Base-by-base conservation (phyloP, 2,888 invertebrate species). In the Mesoligia furuncula region DNA sequence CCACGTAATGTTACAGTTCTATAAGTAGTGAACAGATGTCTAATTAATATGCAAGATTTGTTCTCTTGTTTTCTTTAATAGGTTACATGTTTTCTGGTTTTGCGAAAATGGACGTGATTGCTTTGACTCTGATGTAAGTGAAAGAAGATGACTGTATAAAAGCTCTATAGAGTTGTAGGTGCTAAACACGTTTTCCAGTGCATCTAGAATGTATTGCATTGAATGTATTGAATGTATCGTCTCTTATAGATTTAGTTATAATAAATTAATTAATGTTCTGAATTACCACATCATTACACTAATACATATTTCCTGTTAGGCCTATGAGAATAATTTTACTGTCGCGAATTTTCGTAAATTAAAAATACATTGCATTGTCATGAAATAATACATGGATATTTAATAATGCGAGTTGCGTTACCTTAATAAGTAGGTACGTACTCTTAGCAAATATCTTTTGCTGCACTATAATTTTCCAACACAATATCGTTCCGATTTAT, bases 21-120 rank as follows among this genome's bases (percentile, higher is more conserved):
- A 48, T 64, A 67, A n/a, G 24, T 61, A 77, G 51, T 36, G 3
- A n/a, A 66, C 77, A 75, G 78, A 71, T 83, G 72, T 81, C 45
- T 75, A 59, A 87, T 87, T 88, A 88, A 81, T 77, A 88, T 86
- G 87, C 20, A 59, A 78, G 71, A 80, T 73, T 80, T 54, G 80
- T 86, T 61, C 57, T 70, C 20, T 8, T 6, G 72, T 76, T 76
- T 73, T 66, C 75, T 70, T 72, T 73, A 87, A 81, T 67, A 69
- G 57, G 31, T 78, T 75, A 65, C 61, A 64, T 75, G 68, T 72
- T 68, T 83, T 73, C 42, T 69, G 20, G 73, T 71, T 82, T 75
- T 75, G 75, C 66, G 57, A 71, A 73, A 85, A 71, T 36, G 39
- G 15, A 83, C 71, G 68, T 69, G 82, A 39, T 59, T 62, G n/a